Evolutionary conservation across 2,113 vertebrate species (phyloP).

Genomic region (Xyliphius kryptos): DNA sequence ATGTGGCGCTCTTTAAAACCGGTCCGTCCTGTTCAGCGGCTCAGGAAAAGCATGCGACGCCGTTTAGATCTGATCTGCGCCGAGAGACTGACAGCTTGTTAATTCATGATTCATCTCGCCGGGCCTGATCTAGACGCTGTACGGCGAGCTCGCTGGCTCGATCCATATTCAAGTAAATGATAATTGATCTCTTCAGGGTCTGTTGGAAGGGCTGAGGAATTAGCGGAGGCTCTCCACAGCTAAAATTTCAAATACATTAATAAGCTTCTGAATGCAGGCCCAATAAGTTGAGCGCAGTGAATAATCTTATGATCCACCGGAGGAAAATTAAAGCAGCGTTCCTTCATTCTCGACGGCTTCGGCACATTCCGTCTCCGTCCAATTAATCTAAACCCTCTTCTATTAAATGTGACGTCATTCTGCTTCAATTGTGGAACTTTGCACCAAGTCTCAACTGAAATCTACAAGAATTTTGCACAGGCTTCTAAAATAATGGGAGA

Average conservation of each 20-base stretch:
- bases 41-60: neutral
- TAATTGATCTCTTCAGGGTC: conserved; percentile 31
- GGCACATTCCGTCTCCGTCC: conserved; percentile 14
- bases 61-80: neutral
- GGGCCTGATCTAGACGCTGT: neutral
- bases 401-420: conserved; percentile 14
- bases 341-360: conserved; percentile 18
- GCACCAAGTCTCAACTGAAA: too few species aligned
- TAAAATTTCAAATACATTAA: conserved; percentile 31
- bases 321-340: conserved; percentile 29
- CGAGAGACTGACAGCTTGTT: conserved; percentile 13
- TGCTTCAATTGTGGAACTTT: too few species aligned
- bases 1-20: neutral
- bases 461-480: too few species aligned
- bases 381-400: conserved; percentile 20
- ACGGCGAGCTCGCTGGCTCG: neutral
- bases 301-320: conserved; percentile 20
- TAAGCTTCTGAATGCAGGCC: conserved; percentile 17
- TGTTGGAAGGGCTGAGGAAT: conserved; percentile 16
- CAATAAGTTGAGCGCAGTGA: conserved; percentile 6
- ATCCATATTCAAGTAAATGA: conserved; percentile 36
- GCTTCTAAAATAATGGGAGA: too few species aligned
- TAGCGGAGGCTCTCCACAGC: conserved; percentile 16
- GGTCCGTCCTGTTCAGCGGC: neutral
- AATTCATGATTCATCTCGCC: conserved; percentile 9